Evolutionary conservation across 2,888 invertebrate species (phyloP), one percentile per base, ranked within the genome.

Genomic region (Melangyna quadrimaculata): DNA sequence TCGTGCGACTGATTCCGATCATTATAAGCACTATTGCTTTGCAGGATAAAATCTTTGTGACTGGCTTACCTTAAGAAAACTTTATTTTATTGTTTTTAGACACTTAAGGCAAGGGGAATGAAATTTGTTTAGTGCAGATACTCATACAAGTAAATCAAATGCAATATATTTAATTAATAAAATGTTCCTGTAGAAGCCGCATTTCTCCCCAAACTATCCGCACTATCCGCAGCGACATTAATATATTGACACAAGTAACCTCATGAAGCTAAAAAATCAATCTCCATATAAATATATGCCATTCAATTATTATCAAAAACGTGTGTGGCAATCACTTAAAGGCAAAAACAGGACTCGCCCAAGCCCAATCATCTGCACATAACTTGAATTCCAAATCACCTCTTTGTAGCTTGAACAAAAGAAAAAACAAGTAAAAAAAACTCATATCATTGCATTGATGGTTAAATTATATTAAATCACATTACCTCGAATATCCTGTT

Each of bases 391-490:
- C 74, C 61, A 48, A 65, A 63, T 70, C 63, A 80, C 81, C 77
- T 77, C 70, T 53, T 40, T 29, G 29, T 27, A 17, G 27, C 27
- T 27, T 6, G 12, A 12, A 70, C 37, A 37, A 32, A 48, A 59
- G n/a, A 10, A 51, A 19, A 32, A 48, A 35, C 8, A 24, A 35
- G 3, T 51, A 55, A 59, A 59, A 67, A 73, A 59, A 73, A 55
- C 67, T 80, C 80, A 73, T 63, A 81, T 81, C 86, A 81, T 78
- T 78, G 80, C 86, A 86, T 80, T 77, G 80, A 80, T 86, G 43
- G 65, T 65, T 86, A 86, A 69, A 81, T 81, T 81, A 78, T 86
- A 86, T 81, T 81, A 81, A 86, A 86, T 78, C 80, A 78, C 80
- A 81, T 80, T 80, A 86, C 77, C 77, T 86, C 69, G 75, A 80